Evolutionary conservation across 2,797 vertebrate genomes (phyloP).

Genomic region (Dipus sagitta): DNA sequence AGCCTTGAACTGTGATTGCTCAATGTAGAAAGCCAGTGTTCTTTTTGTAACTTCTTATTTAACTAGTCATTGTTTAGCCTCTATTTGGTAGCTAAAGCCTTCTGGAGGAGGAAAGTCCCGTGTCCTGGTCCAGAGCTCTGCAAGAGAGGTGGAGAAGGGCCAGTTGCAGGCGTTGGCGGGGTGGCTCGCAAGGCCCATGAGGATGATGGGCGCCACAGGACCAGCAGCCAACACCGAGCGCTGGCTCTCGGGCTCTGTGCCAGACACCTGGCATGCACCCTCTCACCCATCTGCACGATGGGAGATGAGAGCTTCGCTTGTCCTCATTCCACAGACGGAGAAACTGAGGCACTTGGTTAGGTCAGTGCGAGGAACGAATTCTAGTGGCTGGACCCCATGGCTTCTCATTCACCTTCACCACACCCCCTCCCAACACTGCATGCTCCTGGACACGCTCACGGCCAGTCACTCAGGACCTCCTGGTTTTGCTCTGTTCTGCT

Average conservation of each 20-base stretch:
- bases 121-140: not conserved
- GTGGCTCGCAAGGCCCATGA: not conserved
- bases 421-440: not conserved
- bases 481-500: not conserved
- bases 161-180: not conserved
- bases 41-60: slow-evolving; percentile 43
- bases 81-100: slow-evolving; percentile 39
- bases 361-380: not conserved
- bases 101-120: not conserved
- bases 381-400: not conserved
- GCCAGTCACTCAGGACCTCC: not conserved
- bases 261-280: not conserved
- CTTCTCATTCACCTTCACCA: not conserved
- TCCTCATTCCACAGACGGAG: not conserved
- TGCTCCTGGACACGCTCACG: not conserved
- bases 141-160: not conserved
- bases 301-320: not conserved
- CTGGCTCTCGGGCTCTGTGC: not conserved
- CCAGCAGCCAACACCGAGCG: too few species aligned
- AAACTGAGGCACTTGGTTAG: not conserved
- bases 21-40: not conserved
- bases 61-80: slow-evolving; percentile 44
- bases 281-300: not conserved
- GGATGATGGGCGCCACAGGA: too few species aligned
- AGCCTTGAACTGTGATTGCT: not conserved